Evolutionary conservation across 2,113 vertebrate species (phyloP), one percentile per base, ranked within the genome.

Genomic region (Urocitellus parryii): DNA sequence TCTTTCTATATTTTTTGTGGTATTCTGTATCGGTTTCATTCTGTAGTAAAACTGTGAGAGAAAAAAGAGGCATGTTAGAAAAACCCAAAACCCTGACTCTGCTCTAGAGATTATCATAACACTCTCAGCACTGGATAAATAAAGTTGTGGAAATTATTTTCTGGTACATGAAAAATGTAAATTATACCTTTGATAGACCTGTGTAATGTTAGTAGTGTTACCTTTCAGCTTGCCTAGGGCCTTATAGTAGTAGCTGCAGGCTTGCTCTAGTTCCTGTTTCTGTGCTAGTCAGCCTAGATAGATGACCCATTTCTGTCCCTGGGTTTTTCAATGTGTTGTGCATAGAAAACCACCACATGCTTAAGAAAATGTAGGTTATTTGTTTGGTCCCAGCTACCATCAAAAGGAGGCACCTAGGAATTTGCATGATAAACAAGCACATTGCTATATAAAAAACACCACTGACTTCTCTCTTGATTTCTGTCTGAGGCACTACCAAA

Each of bases 21-120:
- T 96, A 63, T 63, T 88, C 18, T 61, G 16, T 82, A 37, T 95
- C 51, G 48, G n/a, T 89, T 95, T 87, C n/a, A 87, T 93, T 95
- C 22, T 78, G 45, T 73, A 42, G 61, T n/a, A 72, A 78, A 79
- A 95, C 7, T 89, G 0, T 91, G 63, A 8, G 14, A 37, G 32
- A 72, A 67, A 91, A 39, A 51, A 65, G 2, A 84, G 56, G 2
- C 32, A 34, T 53, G 27, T 81, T 39, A 85, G 61, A 74, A 58
- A 94, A 77, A 32, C 18, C 14, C 6, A 16, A 12, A 48, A 2
- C n/a, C 9, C 79, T 82, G 70, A 91, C n/a, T 10, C 16, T 82
- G 18, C 48, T 22, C 13, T 87, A 24, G 45, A 86, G 34, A 53
- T 82, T 7, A 87, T 68, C 32, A 27, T 4, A 81, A 25, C 8